Base-by-base conservation (phyloP, 1,140 invertebrate species). In the Homarus americanus region DNA sequence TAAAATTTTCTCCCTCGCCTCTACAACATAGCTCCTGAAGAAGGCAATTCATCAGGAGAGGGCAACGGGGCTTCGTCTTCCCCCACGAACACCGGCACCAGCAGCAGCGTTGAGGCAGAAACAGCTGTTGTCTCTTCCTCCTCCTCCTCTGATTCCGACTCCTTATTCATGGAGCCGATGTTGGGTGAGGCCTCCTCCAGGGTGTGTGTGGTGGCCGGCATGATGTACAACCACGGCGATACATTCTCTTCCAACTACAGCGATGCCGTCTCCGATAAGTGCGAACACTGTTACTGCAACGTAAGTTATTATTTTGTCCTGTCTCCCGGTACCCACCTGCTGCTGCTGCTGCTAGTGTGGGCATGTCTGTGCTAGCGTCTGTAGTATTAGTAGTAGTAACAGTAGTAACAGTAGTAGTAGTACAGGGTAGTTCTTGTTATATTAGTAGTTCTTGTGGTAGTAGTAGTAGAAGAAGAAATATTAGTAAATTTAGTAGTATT, bases 181-280 rank as follows among this genome's bases (percentile, higher is more conserved):
- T 40, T 41, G 75, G 75, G 24, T 7, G 66, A 2, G 49, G n/a
- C 38, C 40, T 28, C 69, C 20, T 49, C 34, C 20, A 40, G 83
- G 38, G 69, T 76, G 83, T 86, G 83, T 75, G 69, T 86, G 41
- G 83, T 86, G 83, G 69, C 69, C 4, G 83, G 83, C 66, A 86
- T 76, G 69, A 53, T 86, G 83, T 86, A 86, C 69, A 75, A 86
- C 69, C 83, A 86, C 41, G 83, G 83, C 20, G 83, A 86, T 34
- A 76, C 83, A 69, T 86, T 86, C 41, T 86, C 83, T 5, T 36
- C 69, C 41, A 86, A 86, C 83, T 86, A 86, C 72, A 86, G 83
- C 41, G 40, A 69, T 40, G 83, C 58, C 24, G n/a, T 63, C 4
- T 2, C 40, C 32, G 66, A 73, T 32, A 72, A 84, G 28, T 84